Base-by-base conservation (phyloP, 2,797 vertebrate genomes). In the Tapirus indicus region DNA sequence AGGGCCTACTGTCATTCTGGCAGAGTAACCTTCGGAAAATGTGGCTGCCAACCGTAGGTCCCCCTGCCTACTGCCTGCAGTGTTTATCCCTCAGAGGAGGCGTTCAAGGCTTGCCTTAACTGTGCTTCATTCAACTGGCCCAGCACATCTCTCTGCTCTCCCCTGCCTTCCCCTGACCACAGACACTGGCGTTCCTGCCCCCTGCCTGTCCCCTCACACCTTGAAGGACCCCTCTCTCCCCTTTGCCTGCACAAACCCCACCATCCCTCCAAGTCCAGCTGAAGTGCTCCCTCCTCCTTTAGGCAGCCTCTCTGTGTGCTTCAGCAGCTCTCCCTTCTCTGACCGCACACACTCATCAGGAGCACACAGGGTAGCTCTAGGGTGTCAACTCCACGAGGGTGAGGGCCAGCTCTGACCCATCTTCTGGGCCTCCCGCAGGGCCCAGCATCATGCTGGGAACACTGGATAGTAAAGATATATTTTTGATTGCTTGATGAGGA, bases 401-500 rank as follows among this genome's bases (percentile, higher is more conserved):
- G 29, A 93, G 68, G 35, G 23, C 49, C 47, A 68, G 52, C 16
- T 56, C 25, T 29, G 1, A 35, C 38, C 6, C 18, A 6, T 35
- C n/a, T 82, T 79, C 25, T 21, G 72, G 64, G 72, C 60, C 21
- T 77, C 71, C 82, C 7, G 21, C 13, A 32, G 60, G 29, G 27
- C 56, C 49, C 47, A 72, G 47, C 35, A 52, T 52, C 27, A 11
- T 7, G 25, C 44, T 38, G 38, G 52, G 38, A 35, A 41, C 71
- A 62, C 47, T 8, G 41, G 35, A 29, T 47, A 32, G 52, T 72
- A 80, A 88, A 35, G 75, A 60, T 68, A 14, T 72, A n/a, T 54
- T 58, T 94, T 94, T 95, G 20, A 94, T n/a, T 64, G 64, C 56
- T 71, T 62, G 66, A 6, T 92, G 56, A 80, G 62, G 16, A 84